phyloP scores from a whole-genome alignment of 2,888 invertebrate species.

The Tineola bisselliella region DNA sequence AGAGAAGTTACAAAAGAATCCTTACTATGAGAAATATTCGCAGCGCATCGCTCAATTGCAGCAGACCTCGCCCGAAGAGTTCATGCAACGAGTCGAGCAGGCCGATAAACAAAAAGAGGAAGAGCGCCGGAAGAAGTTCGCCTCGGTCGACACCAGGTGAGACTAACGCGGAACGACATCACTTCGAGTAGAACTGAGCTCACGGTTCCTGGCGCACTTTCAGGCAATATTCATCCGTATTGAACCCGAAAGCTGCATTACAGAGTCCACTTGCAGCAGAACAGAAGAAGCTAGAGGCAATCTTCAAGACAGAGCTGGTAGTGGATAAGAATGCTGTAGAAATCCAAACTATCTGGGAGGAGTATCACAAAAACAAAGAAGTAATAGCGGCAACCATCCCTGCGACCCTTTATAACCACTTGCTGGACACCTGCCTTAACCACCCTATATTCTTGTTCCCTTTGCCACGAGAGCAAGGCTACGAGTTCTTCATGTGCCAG shows the following conservation, averaged over 20 bases:
- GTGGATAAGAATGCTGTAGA: conserved; percentile 75
- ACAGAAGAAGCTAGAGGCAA: conserved; percentile 69
- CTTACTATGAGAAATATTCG: conserved; percentile 85
- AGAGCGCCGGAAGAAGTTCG: conserved; percentile 42
- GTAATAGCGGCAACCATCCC: conserved; percentile 80
- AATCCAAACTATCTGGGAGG: conserved; percentile 79
- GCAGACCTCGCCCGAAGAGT: conserved; percentile 79
- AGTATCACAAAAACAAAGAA: conserved; percentile 82
- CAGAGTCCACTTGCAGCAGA: conserved; percentile 23
- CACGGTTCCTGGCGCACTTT: conserved; percentile 15
- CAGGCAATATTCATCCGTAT: conserved; percentile 71
- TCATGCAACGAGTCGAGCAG: conserved; percentile 71
- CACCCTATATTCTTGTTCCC: conserved; percentile 82
- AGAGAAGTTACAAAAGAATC: conserved; percentile 72
- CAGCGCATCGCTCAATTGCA: conserved; percentile 78
- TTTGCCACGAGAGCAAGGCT: conserved; percentile 82
- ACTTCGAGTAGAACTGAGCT: not conserved
- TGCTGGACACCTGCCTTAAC: conserved; percentile 66
- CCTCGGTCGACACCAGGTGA: conserved; percentile 45
- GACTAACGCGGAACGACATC: conserved; percentile 2
- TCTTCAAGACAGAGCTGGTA: conserved; percentile 82
- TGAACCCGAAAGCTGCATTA: conserved; percentile 69
- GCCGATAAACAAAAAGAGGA: conserved; percentile 42
- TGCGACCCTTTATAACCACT: conserved; percentile 62
- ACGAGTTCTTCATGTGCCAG: conserved; percentile 86